A percentile compares a stretch with the other conserved stretches of the same genome.
Conservation (phyloP, 2,113 vertebrate species). For the Malurus elegans region DNA sequence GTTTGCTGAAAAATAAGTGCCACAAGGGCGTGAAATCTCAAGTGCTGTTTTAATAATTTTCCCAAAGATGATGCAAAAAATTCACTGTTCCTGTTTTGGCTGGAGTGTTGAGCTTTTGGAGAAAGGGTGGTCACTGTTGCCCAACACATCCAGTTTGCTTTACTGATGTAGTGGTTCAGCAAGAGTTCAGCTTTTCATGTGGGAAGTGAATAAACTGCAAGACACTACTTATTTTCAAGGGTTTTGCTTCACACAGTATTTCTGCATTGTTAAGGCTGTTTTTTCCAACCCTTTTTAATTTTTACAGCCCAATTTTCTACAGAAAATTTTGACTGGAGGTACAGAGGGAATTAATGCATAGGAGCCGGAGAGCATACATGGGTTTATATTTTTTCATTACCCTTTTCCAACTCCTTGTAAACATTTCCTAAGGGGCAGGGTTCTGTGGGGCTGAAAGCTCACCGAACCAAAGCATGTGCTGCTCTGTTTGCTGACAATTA, state of each 20-base stretch:
- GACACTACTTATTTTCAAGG: neutral
- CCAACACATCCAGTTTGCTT: neutral
- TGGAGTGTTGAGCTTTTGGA: neutral
- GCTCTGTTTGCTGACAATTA: neutral
- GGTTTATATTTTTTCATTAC: neutral
- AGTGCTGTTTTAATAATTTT: neutral
- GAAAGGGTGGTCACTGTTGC: neutral
- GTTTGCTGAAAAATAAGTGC: neutral
- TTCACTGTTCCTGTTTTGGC: neutral
- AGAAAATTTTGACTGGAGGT: neutral
- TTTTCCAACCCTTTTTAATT: neutral
- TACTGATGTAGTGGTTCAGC: neutral
- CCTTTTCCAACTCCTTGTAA: neutral
- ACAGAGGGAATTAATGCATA: neutral
- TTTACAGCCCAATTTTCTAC: neutral
- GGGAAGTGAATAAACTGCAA: neutral
- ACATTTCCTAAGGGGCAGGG: neutral
- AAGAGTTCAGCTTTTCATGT: neutral
- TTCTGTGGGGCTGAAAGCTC: neutral
- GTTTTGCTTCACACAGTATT: neutral
- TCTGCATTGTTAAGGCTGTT: neutral
- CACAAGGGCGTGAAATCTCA: neutral
- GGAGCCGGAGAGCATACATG: neutral
- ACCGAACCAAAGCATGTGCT: neutral
- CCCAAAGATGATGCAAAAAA: neutral